phyloP scores from a whole-genome alignment of 2,113 vertebrate species.

The Dasyprocta punctata region DNA sequence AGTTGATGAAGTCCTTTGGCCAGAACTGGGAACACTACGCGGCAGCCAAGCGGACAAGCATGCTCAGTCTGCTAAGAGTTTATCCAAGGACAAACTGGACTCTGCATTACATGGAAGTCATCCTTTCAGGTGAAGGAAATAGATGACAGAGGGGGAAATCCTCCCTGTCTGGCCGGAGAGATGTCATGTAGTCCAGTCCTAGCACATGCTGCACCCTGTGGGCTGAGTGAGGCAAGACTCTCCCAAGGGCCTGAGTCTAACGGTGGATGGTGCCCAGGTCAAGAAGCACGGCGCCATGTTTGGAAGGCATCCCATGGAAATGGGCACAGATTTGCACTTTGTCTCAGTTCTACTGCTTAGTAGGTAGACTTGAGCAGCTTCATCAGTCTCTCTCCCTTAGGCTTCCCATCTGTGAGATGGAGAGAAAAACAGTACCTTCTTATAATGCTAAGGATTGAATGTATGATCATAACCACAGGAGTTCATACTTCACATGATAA shows the following conservation, averaged over 20 bases:
- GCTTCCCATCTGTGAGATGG: neutral
- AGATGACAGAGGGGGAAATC: neutral
- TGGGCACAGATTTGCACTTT: fast-evolving
- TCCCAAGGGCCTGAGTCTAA: neutral
- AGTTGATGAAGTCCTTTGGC: neutral
- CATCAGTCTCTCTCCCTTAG: neutral
- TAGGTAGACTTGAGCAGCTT: neutral
- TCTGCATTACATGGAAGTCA: neutral
- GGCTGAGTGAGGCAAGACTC: neutral
- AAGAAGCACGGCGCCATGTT: fast-evolving
- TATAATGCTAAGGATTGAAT: neutral
- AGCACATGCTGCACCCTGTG: fast-evolving
- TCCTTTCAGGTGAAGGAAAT: slow-evolving; percentile 26
- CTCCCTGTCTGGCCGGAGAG: neutral
- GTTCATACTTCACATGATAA: neutral
- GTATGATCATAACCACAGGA: neutral
- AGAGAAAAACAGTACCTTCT: neutral
- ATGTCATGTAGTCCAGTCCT: neutral
- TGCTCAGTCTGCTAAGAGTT: neutral
- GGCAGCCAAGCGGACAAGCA: neutral
- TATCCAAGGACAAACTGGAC: slow-evolving; percentile 35
- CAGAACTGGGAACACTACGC: neutral
- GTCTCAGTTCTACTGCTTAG: neutral
- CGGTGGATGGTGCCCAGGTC: fast-evolving
- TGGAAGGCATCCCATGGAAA: too few relatives aligned